Evolutionary conservation across 2,888 invertebrate species (phyloP).

Genomic region (Alsophila aescularia): DNA sequence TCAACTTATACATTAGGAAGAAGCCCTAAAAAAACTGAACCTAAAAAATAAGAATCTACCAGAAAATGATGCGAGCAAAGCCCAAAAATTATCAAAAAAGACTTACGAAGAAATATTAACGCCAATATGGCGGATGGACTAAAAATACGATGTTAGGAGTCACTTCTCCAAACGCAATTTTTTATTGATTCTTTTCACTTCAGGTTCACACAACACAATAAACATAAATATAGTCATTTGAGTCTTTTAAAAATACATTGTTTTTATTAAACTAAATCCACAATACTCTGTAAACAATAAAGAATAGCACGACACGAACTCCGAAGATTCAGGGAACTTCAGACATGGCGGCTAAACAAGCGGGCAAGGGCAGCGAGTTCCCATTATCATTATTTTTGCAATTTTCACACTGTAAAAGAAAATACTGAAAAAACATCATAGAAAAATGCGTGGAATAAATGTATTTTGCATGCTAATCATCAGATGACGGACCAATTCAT

Average conservation of each 20-base stretch:
- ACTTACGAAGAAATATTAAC: conserved; percentile 85
- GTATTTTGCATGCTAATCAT: conserved; percentile 67
- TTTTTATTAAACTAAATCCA: conserved; percentile 69
- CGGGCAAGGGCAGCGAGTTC: conserved; percentile 74
- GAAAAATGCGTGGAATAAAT: conserved; percentile 64
- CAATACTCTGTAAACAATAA: conserved; percentile 76
- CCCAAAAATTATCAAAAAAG: conserved; percentile 78
- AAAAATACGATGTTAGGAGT: conserved; percentile 83
- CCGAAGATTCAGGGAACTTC: conserved; percentile 80
- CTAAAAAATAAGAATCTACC: conserved; percentile 66
- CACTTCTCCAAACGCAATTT: conserved; percentile 74
- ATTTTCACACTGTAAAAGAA: conserved; percentile 69
- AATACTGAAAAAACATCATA: conserved; percentile 73
- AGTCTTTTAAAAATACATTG: conserved; percentile 67
- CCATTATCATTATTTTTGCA: conserved; percentile 60
- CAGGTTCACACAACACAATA: conserved; percentile 74
- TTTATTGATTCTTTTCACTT: conserved; percentile 71
- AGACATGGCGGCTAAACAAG: conserved; percentile 83
- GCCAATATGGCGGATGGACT: conserved; percentile 89
- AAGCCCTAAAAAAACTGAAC: conserved; percentile 80
- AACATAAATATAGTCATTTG: conserved; percentile 67
- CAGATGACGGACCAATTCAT: conserved; percentile 72
- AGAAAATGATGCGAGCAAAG: conserved; percentile 66
- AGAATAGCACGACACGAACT: conserved; percentile 84
- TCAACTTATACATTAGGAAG: conserved; percentile 58